Conservation (phyloP, 1,140 invertebrate species). For the Latrodectus geometricus region DNA sequence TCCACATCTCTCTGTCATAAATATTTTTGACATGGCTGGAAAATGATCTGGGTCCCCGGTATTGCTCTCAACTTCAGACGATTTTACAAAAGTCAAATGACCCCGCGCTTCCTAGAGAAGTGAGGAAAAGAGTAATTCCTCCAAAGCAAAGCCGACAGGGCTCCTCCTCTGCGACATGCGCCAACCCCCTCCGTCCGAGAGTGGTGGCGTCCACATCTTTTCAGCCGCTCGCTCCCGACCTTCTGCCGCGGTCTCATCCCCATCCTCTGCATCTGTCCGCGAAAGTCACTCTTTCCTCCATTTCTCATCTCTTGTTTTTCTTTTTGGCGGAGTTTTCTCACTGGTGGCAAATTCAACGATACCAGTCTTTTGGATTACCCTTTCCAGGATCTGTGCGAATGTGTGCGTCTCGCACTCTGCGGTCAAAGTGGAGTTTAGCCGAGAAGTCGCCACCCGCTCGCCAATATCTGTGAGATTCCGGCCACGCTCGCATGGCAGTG, state of each 20-base stretch:
- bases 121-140: neutral
- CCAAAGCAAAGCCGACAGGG: neutral
- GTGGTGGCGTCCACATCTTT: slow-evolving; percentile 39
- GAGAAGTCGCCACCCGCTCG: neutral
- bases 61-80: neutral
- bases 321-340: neutral
- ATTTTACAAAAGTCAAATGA: neutral
- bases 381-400: neutral
- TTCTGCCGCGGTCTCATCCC: slow-evolving; percentile 3
- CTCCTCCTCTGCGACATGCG: slow-evolving; percentile 52
- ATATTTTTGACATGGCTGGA: neutral
- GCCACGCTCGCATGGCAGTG: too few species aligned
- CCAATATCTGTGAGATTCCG: too few species aligned
- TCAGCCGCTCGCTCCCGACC: slow-evolving; percentile 1
- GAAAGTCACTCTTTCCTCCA: neutral
- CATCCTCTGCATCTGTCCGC: neutral
- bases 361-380: neutral
- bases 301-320: neutral
- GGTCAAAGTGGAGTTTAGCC: neutral
- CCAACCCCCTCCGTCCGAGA: slow-evolving; percentile 8
- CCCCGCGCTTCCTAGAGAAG: neutral
- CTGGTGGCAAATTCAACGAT: neutral
- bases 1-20: neutral
- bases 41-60: too few species aligned
- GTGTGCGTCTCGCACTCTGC: neutral